Conservation (phyloP, 2,888 invertebrate genomes). For the Macrosiphum euphorbiae region DNA sequence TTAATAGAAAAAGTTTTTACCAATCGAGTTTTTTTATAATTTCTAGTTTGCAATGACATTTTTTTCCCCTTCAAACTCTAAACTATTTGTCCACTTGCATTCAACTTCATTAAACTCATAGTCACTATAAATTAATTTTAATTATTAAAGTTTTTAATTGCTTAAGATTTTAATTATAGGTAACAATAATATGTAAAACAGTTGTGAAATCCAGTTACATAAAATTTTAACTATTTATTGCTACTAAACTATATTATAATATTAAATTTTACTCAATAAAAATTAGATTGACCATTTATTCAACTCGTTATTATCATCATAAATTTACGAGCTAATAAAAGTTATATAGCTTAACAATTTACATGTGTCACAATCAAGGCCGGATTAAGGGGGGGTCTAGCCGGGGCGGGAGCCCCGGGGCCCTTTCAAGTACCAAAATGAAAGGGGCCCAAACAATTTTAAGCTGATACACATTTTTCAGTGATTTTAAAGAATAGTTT, state of each 20-base stretch:
- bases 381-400: no score
- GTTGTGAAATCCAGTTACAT: neutral
- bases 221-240: neutral
- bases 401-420: no score
- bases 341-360: neutral
- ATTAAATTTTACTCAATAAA: neutral
- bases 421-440: no score
- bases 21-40: neutral
- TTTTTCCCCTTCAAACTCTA: neutral
- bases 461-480: no score
- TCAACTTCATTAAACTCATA: neutral
- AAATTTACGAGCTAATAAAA: neutral
- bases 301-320: neutral
- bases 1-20: slow-evolving; percentile 42
- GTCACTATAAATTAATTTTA: neutral
- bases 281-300: neutral
- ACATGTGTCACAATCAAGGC: neutral
- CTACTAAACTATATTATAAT: neutral
- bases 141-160: slow-evolving; percentile 7
- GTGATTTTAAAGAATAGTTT: no score
- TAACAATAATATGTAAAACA: neutral
- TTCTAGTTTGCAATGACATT: neutral
- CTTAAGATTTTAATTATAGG: slow-evolving; percentile 7
- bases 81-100: neutral
- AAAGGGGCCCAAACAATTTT: no score